A percentile compares a stretch with the other conserved stretches of the same genome.
These are phyloP conservation scores for Euura saliciscinereae DNA, from an alignment of 1,140 invertebrate genomes.

Conservation along the genomic window DNA sequence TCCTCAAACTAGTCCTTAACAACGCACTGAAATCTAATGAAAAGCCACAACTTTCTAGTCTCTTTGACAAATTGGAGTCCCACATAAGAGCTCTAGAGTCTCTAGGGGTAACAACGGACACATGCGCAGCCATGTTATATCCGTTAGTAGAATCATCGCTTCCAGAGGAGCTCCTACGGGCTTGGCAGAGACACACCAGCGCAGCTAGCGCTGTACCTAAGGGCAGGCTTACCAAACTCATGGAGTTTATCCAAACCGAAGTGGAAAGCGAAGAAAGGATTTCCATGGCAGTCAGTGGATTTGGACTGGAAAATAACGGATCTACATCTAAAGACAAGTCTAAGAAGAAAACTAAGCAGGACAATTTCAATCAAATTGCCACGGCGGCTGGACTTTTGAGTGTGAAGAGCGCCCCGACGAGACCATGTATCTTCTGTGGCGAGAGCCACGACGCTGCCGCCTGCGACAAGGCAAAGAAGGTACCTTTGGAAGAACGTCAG, in stretches of 20 bases:
- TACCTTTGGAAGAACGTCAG: conserved; percentile 22
- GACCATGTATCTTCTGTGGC: conserved; percentile 24
- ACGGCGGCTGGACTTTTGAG: conserved; percentile 21
- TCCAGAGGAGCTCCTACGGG: conserved; percentile 35
- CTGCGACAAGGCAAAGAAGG: conserved; percentile 25
- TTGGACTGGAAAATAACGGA: conserved; percentile 15
- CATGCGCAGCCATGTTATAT: conserved; percentile 38
- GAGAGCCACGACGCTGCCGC: conserved; percentile 17
- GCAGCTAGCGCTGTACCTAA: conserved; percentile 9
- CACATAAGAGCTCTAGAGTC: conserved; percentile 40
- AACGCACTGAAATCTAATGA: too few relatives aligned
- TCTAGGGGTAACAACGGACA: conserved; percentile 37
- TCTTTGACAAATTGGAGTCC: conserved; percentile 40
- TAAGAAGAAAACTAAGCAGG: conserved; percentile 10
- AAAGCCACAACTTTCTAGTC: conserved; percentile 16
- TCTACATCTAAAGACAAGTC: conserved; percentile 15
- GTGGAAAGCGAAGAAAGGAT: conserved; percentile 36
- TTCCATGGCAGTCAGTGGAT: conserved; percentile 28
- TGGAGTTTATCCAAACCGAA: conserved; percentile 34
- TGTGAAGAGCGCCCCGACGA: conserved; percentile 1
- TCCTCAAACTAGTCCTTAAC: too few relatives aligned
- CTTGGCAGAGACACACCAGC: conserved; percentile 31
- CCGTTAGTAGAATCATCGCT: conserved; percentile 45
- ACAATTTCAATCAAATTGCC: conserved; percentile 13
- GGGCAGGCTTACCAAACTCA: conserved; percentile 23